A percentile compares a stretch with the other conserved stretches of the same genome.
Conservation (phyloP, 2,888 invertebrate genomes). For the Oligia latruncula region DNA sequence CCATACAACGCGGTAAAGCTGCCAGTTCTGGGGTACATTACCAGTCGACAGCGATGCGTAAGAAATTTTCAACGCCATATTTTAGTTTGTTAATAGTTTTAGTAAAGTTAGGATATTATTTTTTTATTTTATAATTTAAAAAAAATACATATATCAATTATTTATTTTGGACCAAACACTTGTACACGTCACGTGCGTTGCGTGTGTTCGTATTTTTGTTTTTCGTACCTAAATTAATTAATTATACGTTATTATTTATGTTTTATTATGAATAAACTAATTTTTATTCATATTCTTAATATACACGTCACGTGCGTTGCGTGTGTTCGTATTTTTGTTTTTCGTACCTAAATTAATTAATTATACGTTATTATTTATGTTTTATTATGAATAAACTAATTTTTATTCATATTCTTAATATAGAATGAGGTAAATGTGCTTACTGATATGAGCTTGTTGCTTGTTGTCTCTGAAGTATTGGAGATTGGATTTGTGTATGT, state of each 20-base stretch:
- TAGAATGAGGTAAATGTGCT: neutral
- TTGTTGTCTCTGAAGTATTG: neutral
- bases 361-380: neutral
- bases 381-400: neutral
- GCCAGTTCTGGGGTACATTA: neutral
- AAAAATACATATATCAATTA: neutral
- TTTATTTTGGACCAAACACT: neutral
- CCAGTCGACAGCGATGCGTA: neutral
- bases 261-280: neutral
- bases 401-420: neutral
- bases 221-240: too few species aligned
- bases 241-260: neutral
- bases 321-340: neutral
- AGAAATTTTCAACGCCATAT: neutral
- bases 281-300: neutral
- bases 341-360: too few species aligned
- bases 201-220: neutral
- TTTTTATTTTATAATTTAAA: neutral
- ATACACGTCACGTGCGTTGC: neutral
- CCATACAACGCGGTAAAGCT: neutral
- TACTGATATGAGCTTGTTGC: neutral
- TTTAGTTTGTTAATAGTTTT: neutral
- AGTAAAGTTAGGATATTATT: neutral
- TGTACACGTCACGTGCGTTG: neutral
- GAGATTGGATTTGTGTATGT: neutral